Evolutionary conservation across 2,797 vertebrate species (phyloP), one percentile per base, ranked within the genome.

Genomic region (Fringilla coelebs): DNA sequence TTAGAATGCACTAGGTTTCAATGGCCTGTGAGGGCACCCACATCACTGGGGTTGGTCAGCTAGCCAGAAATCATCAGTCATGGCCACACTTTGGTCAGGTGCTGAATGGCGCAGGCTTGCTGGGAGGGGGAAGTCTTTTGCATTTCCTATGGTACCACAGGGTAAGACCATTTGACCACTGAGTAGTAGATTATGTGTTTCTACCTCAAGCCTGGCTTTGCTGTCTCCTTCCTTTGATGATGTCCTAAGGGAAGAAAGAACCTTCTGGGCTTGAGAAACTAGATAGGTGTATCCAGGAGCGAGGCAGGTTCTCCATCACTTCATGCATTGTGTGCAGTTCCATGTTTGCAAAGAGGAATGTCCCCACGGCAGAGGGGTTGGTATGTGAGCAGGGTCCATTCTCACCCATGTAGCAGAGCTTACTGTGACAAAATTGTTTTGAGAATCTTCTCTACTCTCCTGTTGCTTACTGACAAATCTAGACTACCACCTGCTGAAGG

Each of bases 261-360:
- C 14, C 11, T 70, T 61, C 41, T 3, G 3, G 41, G 38, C 18
- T 40, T 65, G 52, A 77, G 65, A 52, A 58, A 46, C 36, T 38
- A 7, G 46, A 63, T 20, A 40, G 19, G 7, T 11, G 6, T 41
- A 28, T 29, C 31, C 17, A 15, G 38, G 32, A 40, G 49, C 0
- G 1, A 74, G 67, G n/a, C 54, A 45, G 26, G 15, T 21, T 92
- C 34, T 60, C 57, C 51, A 32, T 43, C 34, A 10, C 52, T 79
- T 76, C 2, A 1, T 34, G 29, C 11, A 3, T 4, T 34, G 13
- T 0, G 1, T 0, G 0, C 1, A 1, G 38, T 32, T 93, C 48
- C 2, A 4, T 49, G 11, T 61, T 58, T 55, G 49, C 70, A 62
- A 31, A 51, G 2, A 20, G 22, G 40, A 15, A n/a, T 2, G 0